phyloP scores from a whole-genome alignment of 1,140 invertebrate genomes.

The Penaeus chinensis region DNA sequence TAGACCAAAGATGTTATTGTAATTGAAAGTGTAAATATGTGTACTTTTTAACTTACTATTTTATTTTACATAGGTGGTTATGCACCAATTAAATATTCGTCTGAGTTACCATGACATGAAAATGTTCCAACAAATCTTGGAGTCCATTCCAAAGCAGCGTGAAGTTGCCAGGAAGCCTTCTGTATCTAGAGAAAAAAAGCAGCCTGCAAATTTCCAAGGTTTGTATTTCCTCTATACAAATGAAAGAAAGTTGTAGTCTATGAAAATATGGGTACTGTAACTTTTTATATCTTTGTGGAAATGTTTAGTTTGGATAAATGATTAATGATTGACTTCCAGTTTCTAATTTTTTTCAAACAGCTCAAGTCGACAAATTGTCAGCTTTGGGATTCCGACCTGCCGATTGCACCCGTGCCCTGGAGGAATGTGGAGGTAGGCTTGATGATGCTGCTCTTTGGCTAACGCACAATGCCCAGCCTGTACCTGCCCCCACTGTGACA shows the following conservation, averaged over 20 bases:
- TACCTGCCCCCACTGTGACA: constrained; percentile 25
- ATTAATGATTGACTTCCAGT: too few species aligned
- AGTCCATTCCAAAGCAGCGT: constrained; percentile 83
- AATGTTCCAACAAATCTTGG: constrained; percentile 89
- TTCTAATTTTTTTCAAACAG: constrained; percentile 60
- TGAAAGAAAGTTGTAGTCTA: too few species aligned
- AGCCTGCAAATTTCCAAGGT: constrained; percentile 68
- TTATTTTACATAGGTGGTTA: constrained; percentile 70
- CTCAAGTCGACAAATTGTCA: constrained; percentile 73
- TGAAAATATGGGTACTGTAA: too few species aligned
- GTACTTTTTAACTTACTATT: constrained; percentile 58
- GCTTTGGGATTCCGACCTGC: constrained; percentile 79
- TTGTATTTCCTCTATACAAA: constrained; percentile 29
- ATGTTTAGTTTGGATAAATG: too few species aligned
- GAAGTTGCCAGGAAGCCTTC: constrained; percentile 48
- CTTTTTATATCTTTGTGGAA: too few species aligned
- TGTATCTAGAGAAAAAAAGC: constrained; percentile 34
- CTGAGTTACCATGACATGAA: constrained; percentile 94
- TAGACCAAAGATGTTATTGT: too few species aligned
- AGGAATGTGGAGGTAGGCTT: constrained; percentile 76
- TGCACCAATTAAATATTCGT: constrained; percentile 84
- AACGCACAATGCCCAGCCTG: constrained; percentile 72
- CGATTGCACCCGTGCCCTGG: constrained; percentile 80
- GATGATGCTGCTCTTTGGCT: constrained; percentile 89
- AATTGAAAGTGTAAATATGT: neutral